Base-by-base conservation (phyloP, 2,113 vertebrate species). In the Sitta europaea region DNA sequence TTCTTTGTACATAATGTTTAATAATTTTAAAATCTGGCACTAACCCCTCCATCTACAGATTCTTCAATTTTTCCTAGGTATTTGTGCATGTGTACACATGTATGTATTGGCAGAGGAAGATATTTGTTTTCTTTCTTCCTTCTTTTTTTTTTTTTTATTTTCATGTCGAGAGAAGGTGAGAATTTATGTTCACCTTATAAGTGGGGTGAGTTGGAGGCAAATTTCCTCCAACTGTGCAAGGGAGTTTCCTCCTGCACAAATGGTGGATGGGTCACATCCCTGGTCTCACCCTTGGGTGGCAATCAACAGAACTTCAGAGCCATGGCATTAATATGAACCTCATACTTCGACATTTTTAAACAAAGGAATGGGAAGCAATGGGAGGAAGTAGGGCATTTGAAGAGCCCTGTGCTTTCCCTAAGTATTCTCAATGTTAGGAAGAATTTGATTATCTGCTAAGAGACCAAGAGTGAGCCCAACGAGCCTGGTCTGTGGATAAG, bases 1-100 rank as follows among this genome's bases (percentile, higher is more conserved):
- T 94, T 88, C 94, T 95, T 94, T 94, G 67, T 94, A 73, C 91
- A 91, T 86, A 88, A 87, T 93, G 85, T 73, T 88, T 96, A 88
- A 91, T 92, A 86, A 92, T 93, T 92, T 95, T 59, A 58, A 72
- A 92, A 42, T 54, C 58, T 94, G 86, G 80, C 67, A 70, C 63
- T 83, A 93, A 59, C 66, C 77, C 54, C 80, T 92, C 47, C 42
- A 81, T 71, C 63, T 61, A 88, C 18, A 43, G 54, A 45, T 83
- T 93, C 79, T 93, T 86, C 55, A 33, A 3, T 43, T 79, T 78
- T 75, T 84, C 73, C 40, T 38, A 84, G 79, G 74, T 90, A 79
- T 81, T 78, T 81, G 25, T 82, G 71, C 47, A 18, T 75, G 57
- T 74, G 51, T 90, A 33, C 59, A 50, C 85, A 25, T 54, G 72